Conservation (phyloP, 2,797 vertebrate genomes). For the Sciurus carolinensis region DNA sequence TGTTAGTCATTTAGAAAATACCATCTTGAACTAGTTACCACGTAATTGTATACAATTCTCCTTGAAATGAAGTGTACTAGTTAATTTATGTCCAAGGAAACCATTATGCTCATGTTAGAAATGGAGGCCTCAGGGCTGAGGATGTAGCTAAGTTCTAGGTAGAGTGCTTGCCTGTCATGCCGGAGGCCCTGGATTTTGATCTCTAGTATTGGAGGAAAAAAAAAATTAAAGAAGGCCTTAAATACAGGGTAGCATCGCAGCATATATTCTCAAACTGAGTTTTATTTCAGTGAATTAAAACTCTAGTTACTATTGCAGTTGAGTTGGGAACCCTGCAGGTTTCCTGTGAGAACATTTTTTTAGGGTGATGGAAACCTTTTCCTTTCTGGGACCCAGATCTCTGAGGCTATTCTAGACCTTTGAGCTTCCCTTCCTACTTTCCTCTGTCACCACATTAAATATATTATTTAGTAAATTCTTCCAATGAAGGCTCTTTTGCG, state of each 20-base stretch:
- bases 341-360: not conserved
- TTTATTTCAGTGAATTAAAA: conserved; percentile 38
- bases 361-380: not conserved
- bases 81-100: conserved; percentile 31
- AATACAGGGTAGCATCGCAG: not conserved
- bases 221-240: too few species aligned
- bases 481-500: not conserved
- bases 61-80: not conserved
- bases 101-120: not conserved
- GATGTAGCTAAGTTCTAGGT: too few species aligned
- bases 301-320: not conserved
- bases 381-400: not conserved
- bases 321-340: not conserved
- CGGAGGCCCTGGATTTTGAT: too few species aligned
- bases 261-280: not conserved
- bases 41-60: not conserved
- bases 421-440: not conserved
- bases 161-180: too few species aligned
- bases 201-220: too few species aligned
- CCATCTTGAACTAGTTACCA: not conserved
- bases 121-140: not conserved
- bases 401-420: not conserved
- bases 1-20: conserved; percentile 9
- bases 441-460: not conserved
- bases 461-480: not conserved